Base-by-base conservation (phyloP, 35 echinoderm and acorn worm species). In the Lytechinus pictus region DNA sequence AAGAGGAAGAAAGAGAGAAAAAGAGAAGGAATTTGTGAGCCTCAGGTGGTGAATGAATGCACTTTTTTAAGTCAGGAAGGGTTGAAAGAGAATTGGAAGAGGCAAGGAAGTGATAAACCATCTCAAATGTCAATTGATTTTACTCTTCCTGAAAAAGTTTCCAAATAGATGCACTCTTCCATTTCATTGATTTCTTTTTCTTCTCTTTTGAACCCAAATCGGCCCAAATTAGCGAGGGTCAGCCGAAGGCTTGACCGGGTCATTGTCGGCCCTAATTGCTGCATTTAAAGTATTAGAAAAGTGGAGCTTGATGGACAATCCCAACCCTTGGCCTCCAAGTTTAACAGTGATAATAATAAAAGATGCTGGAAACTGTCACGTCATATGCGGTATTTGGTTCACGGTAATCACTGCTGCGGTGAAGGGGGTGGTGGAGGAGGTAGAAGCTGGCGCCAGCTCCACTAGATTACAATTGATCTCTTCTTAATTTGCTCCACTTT, bases 121-220 rank as follows among this genome's bases (percentile, higher is more conserved):
- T 79, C 66, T 79, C 66, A 79, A 79, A 79, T 79, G 66, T 79
- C 66, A 79, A 79, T 79, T 79, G 66, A 79, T 79, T 79, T 79
- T 24, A 19, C 66, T 79, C 66, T 79, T 24, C n/a, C 66, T 79
- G 21, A 79, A 79, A 4, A 14, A 19, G 66, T 79, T 24, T 79
- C n/a, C 19, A 79, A 79, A 79, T 90, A 90, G 28, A 54, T 90
- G 88, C 88, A 52, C 28, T 54, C 52, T 52, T 90, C 88, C 28
- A 52, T 90, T 90, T 90, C 88, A 90, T 90, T 90, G 88, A 90
- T 90, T 90, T 90, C 52, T 90, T 90, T 90, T 4, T 28, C 52
- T 90, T 90, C 33, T 79, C 66, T 79, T 79, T 79, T 79, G 66
- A 79, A 14, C 66, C 66, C 12, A 24, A 79, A 79, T 79, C 8